These are phyloP conservation scores for Thymelicus acteon DNA, from an alignment of 2,888 invertebrate genomes.

Conservation along the genomic window DNA sequence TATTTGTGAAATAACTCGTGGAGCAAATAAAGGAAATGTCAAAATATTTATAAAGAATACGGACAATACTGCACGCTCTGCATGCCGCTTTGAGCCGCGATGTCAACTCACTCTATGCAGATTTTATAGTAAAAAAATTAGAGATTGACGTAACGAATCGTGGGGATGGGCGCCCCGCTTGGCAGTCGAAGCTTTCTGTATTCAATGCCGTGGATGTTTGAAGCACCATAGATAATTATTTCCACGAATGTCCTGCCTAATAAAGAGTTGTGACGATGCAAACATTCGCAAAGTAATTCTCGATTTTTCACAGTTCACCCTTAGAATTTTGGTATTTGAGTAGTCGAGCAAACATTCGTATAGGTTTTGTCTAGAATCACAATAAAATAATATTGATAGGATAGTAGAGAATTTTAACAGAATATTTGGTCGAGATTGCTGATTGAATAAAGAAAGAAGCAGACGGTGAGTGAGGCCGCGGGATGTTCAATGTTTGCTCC, in stretches of 20 bases:
- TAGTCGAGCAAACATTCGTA: too few species aligned
- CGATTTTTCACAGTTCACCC: conserved; percentile 59
- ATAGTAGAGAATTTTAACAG: conserved; percentile 1
- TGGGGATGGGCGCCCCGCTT: conserved; percentile 72
- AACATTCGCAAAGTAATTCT: conserved; percentile 57
- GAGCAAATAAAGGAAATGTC: conserved; percentile 80
- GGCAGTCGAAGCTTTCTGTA: conserved; percentile 58
- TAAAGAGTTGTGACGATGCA: conserved; percentile 74
- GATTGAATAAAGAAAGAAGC: conserved; percentile 38
- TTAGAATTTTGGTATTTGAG: conserved; percentile 46
- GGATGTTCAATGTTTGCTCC: conserved; percentile 77
- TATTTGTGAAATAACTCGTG: conserved; percentile 76
- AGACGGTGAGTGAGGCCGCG: conserved; percentile 45
- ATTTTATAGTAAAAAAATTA: conserved; percentile 71
- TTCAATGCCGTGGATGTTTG: conserved; percentile 67
- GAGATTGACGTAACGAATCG: conserved; percentile 84
- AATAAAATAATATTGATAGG: too few species aligned
- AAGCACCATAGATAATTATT: conserved; percentile 81
- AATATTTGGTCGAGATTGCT: conserved; percentile 11
- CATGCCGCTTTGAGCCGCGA: conserved; percentile 73
- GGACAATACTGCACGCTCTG: conserved; percentile 73
- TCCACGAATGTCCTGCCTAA: conserved; percentile 74
- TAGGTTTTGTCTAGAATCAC: too few species aligned
- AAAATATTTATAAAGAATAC: conserved; percentile 84
- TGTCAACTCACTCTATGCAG: conserved; percentile 83